Evolutionary conservation across 2,797 vertebrate genomes (phyloP), one percentile per base, ranked within the genome.

Genomic region (Propithecus deckenii): DNA sequence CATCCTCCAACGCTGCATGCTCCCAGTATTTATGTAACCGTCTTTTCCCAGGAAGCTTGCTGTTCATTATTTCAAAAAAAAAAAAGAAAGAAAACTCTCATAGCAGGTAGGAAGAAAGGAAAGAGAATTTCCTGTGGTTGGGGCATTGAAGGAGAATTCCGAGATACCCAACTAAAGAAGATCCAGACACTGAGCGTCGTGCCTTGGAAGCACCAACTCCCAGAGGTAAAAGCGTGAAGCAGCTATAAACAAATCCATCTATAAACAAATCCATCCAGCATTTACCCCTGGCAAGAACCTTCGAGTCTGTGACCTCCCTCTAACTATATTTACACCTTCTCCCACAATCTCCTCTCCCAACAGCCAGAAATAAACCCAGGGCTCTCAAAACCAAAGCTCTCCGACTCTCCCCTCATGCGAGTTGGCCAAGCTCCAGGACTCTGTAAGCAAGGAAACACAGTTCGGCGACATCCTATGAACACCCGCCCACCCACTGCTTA

Each of bases 331-430:
- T 89, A 91, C 48, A 86, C 74, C 86, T 89, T 94, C 74, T 75
- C 65, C 76, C 61, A 76, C 35, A n/a, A 88, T 48, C 92, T 85
- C 85, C 43, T 72, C 35, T 71, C 78, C 92, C 63, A 71, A 83
- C 38, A 81, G 94, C 95, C 96, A 96, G 91, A 97, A 96, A 97
- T 96, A 97, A 96, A 97, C 88, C 46, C 59, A 52, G 52, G 52
- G 65, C 61, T 91, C 92, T 97, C 89, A 74, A 90, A 94, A 83
- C 18, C 6, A 4, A 94, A 48, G 25, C 71, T 38, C 79, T 35
- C 75, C 92, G 48, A 88, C 79, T 32, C 7, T 52, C 32, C 4
- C 13, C 6, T 69, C 90, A 41, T 15, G 61, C 0, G 4, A n/a
- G 50, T 0, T 97, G 96, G 94, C 91, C 69, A 17, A 43, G 48